These are phyloP conservation scores for Siphamia tubifer DNA, from an alignment of 2,113 vertebrate species.

Conservation along the genomic window DNA sequence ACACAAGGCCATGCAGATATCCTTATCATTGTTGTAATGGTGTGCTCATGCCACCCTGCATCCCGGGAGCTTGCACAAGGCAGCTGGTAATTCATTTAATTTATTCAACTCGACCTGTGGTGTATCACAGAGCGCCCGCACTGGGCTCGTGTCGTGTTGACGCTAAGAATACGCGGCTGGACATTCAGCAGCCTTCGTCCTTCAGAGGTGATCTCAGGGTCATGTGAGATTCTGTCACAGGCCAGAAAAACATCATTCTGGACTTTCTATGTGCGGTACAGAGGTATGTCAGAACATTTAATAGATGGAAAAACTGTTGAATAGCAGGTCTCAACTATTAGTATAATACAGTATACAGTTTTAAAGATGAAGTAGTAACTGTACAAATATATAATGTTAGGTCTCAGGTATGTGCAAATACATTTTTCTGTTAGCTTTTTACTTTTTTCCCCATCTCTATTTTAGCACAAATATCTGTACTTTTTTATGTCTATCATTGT, in stretches of 20 bases:
- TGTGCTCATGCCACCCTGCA: conserved; percentile 69
- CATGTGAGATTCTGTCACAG: conserved; percentile 16
- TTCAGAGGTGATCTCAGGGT: conserved; percentile 52
- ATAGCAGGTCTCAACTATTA: too few species aligned
- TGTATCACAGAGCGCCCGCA: conserved; percentile 18
- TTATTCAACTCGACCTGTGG: conserved; percentile 55
- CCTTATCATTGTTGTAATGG: conserved; percentile 71
- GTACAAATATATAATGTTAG: too few species aligned
- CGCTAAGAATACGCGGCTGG: conserved; percentile 34
- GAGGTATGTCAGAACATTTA: too few species aligned
- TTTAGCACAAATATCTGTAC: too few species aligned
- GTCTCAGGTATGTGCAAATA: too few species aligned
- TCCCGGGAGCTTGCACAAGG: conserved; percentile 54
- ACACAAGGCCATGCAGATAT: conserved; percentile 68
- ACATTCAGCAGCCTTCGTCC: conserved; percentile 40
- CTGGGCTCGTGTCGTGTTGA: conserved; percentile 21
- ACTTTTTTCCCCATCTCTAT: too few species aligned
- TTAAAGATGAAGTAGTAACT: too few species aligned
- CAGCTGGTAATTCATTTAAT: conserved; percentile 79
- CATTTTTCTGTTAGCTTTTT: too few species aligned
- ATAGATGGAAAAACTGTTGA: too few species aligned
- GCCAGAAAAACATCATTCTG: conserved; percentile 11
- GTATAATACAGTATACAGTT: too few species aligned
- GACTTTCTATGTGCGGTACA: conserved; percentile 12
- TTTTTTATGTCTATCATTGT: too few species aligned